A percentile compares a stretch with the other conserved stretches of the same genome.
These are phyloP conservation scores for Scolopax rusticola DNA, from an alignment of 2,797 vertebrate genomes.

Conservation along the genomic window DNA sequence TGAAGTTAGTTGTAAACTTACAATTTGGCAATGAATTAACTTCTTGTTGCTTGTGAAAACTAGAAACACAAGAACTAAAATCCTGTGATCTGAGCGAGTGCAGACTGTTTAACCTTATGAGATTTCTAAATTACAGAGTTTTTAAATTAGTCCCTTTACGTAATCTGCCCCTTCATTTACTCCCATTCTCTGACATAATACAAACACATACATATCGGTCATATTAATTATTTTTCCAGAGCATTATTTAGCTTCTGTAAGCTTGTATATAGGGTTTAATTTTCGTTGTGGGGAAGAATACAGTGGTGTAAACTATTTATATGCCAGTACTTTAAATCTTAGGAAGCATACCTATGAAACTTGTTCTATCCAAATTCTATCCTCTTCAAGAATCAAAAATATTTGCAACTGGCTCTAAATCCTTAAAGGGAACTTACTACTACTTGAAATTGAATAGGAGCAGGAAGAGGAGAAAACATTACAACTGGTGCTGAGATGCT, in stretches of 20 bases:
- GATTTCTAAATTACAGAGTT: not conserved
- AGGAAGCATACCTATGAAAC: not conserved
- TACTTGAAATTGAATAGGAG: not conserved
- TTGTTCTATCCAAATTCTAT: not conserved
- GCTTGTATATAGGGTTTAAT: not conserved
- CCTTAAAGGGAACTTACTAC: not conserved
- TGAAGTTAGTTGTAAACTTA: not conserved
- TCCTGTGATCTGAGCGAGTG: not conserved
- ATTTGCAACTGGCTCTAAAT: constrained; percentile 15
- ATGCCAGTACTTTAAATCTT: not conserved
- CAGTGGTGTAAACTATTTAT: not conserved
- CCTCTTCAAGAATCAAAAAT: not conserved
- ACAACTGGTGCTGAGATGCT: not conserved
- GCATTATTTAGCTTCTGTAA: not conserved
- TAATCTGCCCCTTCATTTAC: not conserved
- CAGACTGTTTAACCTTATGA: not conserved
- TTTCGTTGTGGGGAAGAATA: not conserved
- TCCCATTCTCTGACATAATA: not conserved
- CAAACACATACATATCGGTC: not conserved
- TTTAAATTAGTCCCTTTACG: not conserved
- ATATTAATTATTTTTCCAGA: not conserved
- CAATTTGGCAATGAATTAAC: not conserved
- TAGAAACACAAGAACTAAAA: not conserved
- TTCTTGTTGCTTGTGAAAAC: not conserved
- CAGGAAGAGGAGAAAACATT: not conserved